A percentile compares a stretch with the other conserved stretches of the same genome.
Conservation (phyloP, 2,888 invertebrate species). For the Tiphia femorata region DNA sequence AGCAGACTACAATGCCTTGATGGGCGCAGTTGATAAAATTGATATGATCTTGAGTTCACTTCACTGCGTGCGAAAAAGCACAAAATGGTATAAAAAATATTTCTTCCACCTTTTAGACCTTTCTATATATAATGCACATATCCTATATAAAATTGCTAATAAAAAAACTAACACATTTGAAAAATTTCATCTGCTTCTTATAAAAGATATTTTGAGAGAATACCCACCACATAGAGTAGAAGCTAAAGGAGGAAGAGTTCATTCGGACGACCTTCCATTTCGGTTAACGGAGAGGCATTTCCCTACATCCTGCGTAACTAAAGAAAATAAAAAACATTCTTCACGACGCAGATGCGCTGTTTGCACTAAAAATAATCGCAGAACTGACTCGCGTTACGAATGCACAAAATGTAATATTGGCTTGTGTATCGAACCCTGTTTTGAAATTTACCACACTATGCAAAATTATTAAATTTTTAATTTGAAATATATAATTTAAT, state of each 20-base stretch:
- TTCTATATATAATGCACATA: not conserved
- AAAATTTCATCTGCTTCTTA: conserved; percentile 3
- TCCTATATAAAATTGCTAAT: not conserved
- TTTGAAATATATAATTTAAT: too few relatives aligned
- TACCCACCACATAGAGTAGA: conserved; percentile 8
- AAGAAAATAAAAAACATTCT: conserved; percentile 10
- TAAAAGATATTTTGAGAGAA: conserved; percentile 15
- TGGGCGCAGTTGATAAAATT: conserved; percentile 9
- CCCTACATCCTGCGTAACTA: conserved; percentile 11
- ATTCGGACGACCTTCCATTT: conserved; percentile 11
- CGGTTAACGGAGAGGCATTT: conserved; percentile 19
- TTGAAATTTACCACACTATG: too few relatives aligned
- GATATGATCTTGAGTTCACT: conserved; percentile 10
- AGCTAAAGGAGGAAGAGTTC: conserved; percentile 11
- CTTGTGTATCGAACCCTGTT: not conserved
- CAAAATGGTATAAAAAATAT: conserved; percentile 10
- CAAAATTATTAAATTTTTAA: too few relatives aligned
- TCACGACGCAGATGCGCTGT: conserved; percentile 14
- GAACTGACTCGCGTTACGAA: conserved; percentile 13
- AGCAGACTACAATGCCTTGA: conserved; percentile 10
- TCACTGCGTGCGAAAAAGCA: not conserved
- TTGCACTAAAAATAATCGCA: conserved; percentile 10
- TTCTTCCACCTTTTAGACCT: conserved; percentile 6
- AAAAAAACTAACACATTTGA: not conserved
- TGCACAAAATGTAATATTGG: conserved; percentile 1